A percentile compares a stretch with the other conserved stretches of the same genome.
Conservation (phyloP, 2,113 vertebrate species). For the Marmota flaviventris region DNA sequence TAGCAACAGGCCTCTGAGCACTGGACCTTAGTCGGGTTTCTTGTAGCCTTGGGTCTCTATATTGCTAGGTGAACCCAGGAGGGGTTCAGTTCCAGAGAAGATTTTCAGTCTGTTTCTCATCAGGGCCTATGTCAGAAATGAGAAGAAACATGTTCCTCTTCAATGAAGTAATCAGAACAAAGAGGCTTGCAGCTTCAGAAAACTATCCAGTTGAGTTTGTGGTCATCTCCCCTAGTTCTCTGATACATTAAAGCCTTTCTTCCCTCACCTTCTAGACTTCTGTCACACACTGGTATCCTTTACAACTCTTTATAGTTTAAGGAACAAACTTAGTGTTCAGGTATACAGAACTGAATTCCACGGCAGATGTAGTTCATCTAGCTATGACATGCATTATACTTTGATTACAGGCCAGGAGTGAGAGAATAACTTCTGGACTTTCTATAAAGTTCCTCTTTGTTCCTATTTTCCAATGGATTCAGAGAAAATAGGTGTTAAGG, state of each 20-base stretch:
- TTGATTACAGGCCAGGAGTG: background rate
- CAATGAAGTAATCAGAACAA: conserved; percentile 10
- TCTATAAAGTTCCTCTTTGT: background rate
- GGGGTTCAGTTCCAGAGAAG: background rate
- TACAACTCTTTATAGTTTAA: conserved; percentile 39
- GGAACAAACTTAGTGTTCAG: background rate
- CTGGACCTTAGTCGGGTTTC: background rate
- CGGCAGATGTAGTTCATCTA: background rate
- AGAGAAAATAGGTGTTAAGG: background rate
- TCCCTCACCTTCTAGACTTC: background rate
- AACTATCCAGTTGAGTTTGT: background rate
- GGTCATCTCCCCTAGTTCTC: background rate
- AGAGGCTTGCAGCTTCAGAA: background rate
- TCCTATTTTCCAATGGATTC: background rate
- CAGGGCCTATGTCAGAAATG: background rate
- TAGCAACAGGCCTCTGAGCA: background rate
- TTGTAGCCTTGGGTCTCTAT: background rate
- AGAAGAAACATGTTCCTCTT: conserved; percentile 19
- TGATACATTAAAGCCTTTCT: background rate
- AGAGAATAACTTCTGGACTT: conserved; percentile 3
- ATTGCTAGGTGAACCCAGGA: background rate
- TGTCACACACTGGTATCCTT: background rate
- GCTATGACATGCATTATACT: background rate
- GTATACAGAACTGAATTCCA: background rate
- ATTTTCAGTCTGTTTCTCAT: background rate